Evolutionary conservation across 1,140 invertebrate genomes (phyloP), one percentile per base, ranked within the genome.

Genomic region (Nylanderia fulva): DNA sequence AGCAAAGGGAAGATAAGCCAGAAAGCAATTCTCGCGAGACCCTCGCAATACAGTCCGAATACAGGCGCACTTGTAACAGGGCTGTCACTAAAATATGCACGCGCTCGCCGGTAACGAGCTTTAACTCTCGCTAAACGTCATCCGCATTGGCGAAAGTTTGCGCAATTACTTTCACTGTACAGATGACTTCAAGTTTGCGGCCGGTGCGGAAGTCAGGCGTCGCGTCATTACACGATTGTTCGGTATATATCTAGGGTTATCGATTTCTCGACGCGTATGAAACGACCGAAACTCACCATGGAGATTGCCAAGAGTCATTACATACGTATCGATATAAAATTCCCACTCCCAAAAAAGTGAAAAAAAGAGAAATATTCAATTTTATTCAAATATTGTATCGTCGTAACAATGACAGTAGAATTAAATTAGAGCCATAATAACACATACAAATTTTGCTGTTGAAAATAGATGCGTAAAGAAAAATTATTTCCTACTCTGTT

Each of bases 71-170:
- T 80, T 74, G 68, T 76, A 60, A 76, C 48, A 13, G 27, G 60
- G 36, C 21, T 60, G 54, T 68, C 54, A 80, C 60, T 74, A 58
- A 84, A 61, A 84, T 75, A 74, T 75, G 71, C 71, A 84, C 56
- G 29, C 75, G 36, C 61, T 64, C 61, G 15, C 61, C 29, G 79
- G 64, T 79, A 79, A 76, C 58, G 29, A 84, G 42, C 36, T 33
- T 66, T 68, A 85, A 79, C 74, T 61, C 45, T 52, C 61, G 61
- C 61, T 77, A 66, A 84, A 84, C 48, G 54, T 85, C 83, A 69
- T 68, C 13, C 27, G 15, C 85, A 52, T 42, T 39, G 64, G 54
- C 63, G 82, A 74, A 84, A 82, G 64, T 77, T 77, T 80, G 80
- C 72, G 8, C 83, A 80, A 71, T 71, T 80, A 80, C 64, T 80